These are phyloP conservation scores for Tribolium madens DNA, from an alignment of 1,140 invertebrate species.

Conservation along the genomic window DNA sequence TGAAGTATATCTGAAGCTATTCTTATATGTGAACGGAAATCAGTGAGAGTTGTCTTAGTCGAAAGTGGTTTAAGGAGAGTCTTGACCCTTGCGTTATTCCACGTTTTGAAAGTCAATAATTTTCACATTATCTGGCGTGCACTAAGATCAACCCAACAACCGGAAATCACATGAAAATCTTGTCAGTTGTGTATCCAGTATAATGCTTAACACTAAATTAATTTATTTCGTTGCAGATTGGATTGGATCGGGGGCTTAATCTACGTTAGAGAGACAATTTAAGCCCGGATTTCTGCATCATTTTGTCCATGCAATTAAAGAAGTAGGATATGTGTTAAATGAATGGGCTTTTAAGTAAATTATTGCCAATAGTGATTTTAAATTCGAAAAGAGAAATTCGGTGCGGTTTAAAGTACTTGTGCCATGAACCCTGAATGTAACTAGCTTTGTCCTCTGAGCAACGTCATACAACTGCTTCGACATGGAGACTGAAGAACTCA, in stretches of 20 bases:
- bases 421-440: constrained; percentile 13
- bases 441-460: constrained; percentile 7
- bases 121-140: constrained; percentile 11
- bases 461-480: constrained; percentile 38
- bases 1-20: background rate
- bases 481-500: constrained; percentile 91
- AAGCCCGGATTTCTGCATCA: constrained; percentile 25
- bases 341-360: constrained; percentile 15
- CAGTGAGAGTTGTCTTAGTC: constrained; percentile 19
- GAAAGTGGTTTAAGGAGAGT: constrained; percentile 13
- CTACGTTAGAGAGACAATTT: constrained; percentile 34
- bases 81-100: constrained; percentile 21
- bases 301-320: constrained; percentile 30
- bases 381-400: background rate
- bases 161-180: constrained; percentile 18
- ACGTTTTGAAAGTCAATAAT: constrained; percentile 7
- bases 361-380: constrained; percentile 4
- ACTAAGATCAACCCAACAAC: background rate
- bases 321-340: constrained; percentile 2
- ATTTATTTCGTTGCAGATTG: constrained; percentile 34
- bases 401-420: background rate
- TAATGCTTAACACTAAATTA: constrained; percentile 30
- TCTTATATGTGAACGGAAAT: constrained; percentile 2
- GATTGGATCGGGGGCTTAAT: constrained; percentile 12
- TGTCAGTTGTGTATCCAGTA: background rate